Conservation (phyloP, 1,140 invertebrate genomes). For the Homalodisca vitripennis region DNA sequence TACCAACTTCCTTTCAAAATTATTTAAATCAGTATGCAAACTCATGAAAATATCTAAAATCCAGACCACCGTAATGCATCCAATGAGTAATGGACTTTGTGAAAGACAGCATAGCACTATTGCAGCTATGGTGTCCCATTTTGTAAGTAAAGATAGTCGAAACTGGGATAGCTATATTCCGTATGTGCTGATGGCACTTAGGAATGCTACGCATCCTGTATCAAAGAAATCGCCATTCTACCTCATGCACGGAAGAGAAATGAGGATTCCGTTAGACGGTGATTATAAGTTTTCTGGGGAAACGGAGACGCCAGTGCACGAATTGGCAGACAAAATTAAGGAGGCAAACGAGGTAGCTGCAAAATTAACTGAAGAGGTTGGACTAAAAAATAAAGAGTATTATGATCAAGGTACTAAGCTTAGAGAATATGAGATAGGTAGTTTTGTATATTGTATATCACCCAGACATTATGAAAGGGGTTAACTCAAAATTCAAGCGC, state of each 20-base stretch:
- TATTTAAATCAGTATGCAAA: constrained; percentile 29
- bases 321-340: no score
- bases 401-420: neutral
- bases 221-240: constrained; percentile 2
- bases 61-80: constrained; percentile 20
- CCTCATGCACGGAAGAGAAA: constrained; percentile 9
- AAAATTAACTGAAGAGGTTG: neutral
- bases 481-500: neutral
- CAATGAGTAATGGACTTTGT: constrained; percentile 1
- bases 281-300: constrained; percentile 5
- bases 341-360: neutral
- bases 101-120: constrained; percentile 5
- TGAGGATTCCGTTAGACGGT: neutral
- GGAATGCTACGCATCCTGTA: neutral
- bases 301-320: neutral
- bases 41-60: constrained; percentile 29
- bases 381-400: no score
- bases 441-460: neutral
- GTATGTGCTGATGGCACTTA: constrained; percentile 8
- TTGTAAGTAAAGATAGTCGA: constrained; percentile 3
- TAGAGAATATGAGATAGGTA: neutral
- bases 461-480: neutral
- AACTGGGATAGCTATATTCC: no score
- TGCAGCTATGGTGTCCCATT: constrained; percentile 1
- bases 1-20: constrained; percentile 35